These are phyloP conservation scores for Aradus depressus DNA, from an alignment of 2,888 invertebrate genomes.

Conservation along the genomic window DNA sequence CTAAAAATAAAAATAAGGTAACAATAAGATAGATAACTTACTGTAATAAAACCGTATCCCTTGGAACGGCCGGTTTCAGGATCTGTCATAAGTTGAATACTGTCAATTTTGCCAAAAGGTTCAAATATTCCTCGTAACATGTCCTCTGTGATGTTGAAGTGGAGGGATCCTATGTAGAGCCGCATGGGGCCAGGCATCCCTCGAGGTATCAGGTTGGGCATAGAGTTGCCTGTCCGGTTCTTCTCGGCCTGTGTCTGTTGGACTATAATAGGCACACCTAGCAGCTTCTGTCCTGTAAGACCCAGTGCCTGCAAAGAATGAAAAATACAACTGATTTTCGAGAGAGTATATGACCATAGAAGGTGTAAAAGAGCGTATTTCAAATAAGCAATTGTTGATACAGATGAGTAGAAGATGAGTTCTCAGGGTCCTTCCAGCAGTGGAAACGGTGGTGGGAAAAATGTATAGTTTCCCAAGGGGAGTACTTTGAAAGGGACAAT, in stretches of 20 bases:
- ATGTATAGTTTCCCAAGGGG: too few species aligned
- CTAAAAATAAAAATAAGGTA: too few species aligned
- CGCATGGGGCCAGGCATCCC: constrained; percentile 90
- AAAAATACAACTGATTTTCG: not conserved
- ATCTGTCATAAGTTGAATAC: constrained; percentile 90
- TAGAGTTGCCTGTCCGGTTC: constrained; percentile 79
- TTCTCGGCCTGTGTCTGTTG: constrained; percentile 96
- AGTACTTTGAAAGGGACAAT: too few species aligned
- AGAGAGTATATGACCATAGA: not conserved
- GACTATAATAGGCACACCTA: constrained; percentile 94
- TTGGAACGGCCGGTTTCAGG: constrained; percentile 89
- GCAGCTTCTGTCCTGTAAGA: constrained; percentile 84
- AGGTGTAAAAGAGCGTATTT: not conserved
- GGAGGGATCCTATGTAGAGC: constrained; percentile 92
- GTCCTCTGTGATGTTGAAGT: constrained; percentile 97
- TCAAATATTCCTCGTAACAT: constrained; percentile 98
- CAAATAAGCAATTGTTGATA: not conserved
- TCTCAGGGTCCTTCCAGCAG: too few species aligned
- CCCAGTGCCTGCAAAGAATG: constrained; percentile 67
- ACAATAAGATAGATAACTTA: constrained; percentile 45
- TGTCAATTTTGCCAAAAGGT: constrained; percentile 94
- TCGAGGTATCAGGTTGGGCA: constrained; percentile 75
- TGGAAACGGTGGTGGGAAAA: too few species aligned
- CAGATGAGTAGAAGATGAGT: too few species aligned
- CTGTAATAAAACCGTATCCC: constrained; percentile 95